Evolutionary conservation across 2,113 vertebrate genomes (phyloP), one percentile per base, ranked within the genome.

Genomic region (Scalopus aquaticus): DNA sequence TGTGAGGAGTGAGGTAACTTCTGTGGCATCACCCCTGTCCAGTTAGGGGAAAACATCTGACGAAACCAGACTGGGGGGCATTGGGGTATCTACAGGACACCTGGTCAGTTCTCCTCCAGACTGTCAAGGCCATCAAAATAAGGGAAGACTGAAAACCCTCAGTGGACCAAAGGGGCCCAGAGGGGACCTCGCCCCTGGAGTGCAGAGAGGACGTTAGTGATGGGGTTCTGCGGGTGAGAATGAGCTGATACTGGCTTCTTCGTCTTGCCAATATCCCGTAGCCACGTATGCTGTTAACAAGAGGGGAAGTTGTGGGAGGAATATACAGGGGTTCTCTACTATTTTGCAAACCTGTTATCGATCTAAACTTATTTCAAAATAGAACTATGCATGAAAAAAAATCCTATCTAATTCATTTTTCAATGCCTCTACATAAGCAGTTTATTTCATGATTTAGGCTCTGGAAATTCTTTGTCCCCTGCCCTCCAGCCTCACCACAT

Each of bases 21-120:
- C 32, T 67, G 28, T 11, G 39, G 13, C 20, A 3, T 32, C 4
- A 67, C 26, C 12, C 24, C 3, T 20, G 49, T 60, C 6, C 20
- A n/a, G 28, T 6, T 20, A 49, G 11, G 6, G 92, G 46, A n/a
- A 19, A n/a, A 2, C 1, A 37, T 49, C 42, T 44, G 39, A 35
- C 1, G 7, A 64, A 54, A 1, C 1, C 24, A 24, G 28, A 26
- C 12, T 7, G 19, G 24, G n/a, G 26, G 26, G 17, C 2, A 15
- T 24, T 6, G n/a, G n/a, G n/a, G n/a, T n/a, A n/a, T n/a, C 12
- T 56, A 5, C 1, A 73, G 16, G n/a, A 10, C 20, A 2, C 37
- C 11, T 30, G 51, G 24, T 19, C 37, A 60, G 37, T 5, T 4
- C 2, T 20, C 32, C 6, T 51, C 26, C 37, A 58, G 69, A 92